These are phyloP conservation scores for Heteropelma amictum DNA, from an alignment of 2,888 invertebrate species.

Conservation along the genomic window DNA sequence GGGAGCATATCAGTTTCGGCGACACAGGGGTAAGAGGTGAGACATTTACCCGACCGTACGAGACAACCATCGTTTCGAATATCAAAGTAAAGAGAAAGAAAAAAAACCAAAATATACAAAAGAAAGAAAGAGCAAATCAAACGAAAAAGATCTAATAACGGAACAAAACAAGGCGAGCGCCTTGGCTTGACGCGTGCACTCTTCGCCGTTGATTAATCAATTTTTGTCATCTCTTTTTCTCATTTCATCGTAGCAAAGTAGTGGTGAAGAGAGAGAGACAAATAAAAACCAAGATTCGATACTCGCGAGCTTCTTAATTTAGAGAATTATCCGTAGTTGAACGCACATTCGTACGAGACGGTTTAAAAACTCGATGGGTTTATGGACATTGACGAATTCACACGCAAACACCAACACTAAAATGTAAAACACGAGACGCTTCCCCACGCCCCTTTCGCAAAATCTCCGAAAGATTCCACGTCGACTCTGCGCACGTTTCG, in stretches of 20 bases:
- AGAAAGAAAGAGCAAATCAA: background rate
- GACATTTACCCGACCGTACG: conserved; percentile 74
- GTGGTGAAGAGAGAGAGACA: conserved; percentile 15
- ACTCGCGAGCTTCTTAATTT: no score
- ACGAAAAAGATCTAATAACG: conserved; percentile 17
- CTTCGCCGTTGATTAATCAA: background rate
- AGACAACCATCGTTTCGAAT: conserved; percentile 51
- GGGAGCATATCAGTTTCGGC: conserved; percentile 93
- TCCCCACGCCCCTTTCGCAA: background rate
- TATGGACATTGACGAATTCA: conserved; percentile 34
- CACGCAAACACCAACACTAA: conserved; percentile 13
- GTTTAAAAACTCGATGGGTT: conserved; percentile 13
- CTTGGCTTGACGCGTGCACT: conserved; percentile 15
- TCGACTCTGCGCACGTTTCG: no score
- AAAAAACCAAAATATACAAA: no score
- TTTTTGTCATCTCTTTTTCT: background rate
- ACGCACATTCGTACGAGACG: conserved; percentile 15
- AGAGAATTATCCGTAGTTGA: conserved; percentile 28
- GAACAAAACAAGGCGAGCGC: conserved; percentile 39
- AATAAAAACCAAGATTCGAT: no score
- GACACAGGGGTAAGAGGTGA: conserved; percentile 96
- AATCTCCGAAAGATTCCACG: background rate
- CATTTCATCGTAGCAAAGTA: conserved; percentile 1
- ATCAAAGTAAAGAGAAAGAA: conserved; percentile 40
- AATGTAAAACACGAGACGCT: conserved; percentile 5